Evolutionary conservation across 2,888 invertebrate genomes (phyloP).

Genomic region (Caenorhabditis uteleia): DNA sequence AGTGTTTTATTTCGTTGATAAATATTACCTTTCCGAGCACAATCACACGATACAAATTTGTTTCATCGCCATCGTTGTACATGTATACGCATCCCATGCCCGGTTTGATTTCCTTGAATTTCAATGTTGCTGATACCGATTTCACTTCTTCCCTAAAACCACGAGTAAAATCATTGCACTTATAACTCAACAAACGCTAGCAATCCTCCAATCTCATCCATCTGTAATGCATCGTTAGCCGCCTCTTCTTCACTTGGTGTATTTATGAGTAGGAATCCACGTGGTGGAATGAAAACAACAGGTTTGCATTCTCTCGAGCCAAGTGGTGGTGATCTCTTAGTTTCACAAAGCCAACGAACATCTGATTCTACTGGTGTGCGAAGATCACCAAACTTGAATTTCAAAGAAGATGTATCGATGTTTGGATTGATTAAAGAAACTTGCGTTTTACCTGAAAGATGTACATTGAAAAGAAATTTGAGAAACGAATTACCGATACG

Average conservation of each 20-base stretch:
- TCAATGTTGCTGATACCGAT: neutral
- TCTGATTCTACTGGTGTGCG: constrained; percentile 11
- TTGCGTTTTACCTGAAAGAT: too few relatives aligned
- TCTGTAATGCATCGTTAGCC: too few relatives aligned
- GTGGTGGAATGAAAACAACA: constrained; percentile 20
- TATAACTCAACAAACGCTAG: too few relatives aligned
- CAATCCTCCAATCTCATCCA: too few relatives aligned
- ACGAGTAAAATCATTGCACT: neutral
- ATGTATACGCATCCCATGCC: constrained; percentile 22
- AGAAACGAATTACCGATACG: too few relatives aligned
- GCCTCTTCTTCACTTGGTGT: too few relatives aligned
- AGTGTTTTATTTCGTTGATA: neutral
- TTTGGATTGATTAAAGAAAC: too few relatives aligned
- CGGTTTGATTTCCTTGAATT: neutral
- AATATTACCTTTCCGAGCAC: constrained; percentile 5
- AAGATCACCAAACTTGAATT: neutral
- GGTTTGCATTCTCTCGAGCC: constrained; percentile 6
- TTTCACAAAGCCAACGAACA: constrained; percentile 21
- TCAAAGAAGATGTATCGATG: too few relatives aligned
- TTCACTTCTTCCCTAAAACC: neutral
- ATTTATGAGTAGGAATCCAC: constrained; percentile 22
- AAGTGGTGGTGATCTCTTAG: neutral
- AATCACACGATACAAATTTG: constrained; percentile 14
- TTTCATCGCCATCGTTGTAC: constrained; percentile 6
- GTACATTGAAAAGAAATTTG: too few relatives aligned